Percentiles rank a stretch among this genome's conserved stretches.
Conservation (phyloP, 1,140 invertebrate species). For the Drosophila funebris region DNA sequence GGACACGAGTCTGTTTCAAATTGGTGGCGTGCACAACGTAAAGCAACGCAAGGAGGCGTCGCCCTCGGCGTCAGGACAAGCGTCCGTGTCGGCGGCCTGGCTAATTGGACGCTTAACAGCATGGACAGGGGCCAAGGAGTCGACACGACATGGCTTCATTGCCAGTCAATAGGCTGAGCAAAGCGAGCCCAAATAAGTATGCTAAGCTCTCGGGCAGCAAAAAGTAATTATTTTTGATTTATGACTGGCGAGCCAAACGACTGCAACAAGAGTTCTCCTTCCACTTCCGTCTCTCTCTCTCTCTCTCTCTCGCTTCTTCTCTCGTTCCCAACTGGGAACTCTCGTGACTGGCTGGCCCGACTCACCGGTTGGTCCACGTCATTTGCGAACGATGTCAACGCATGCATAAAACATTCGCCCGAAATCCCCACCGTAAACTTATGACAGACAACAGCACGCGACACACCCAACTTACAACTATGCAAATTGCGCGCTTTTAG, state of each 20-base stretch:
- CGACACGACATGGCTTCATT: slow-evolving; percentile 5
- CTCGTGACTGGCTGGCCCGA: background rate
- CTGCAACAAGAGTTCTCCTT: background rate
- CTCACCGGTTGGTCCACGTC: slow-evolving; percentile 48
- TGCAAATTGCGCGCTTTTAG: slow-evolving; percentile 77
- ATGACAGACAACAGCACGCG: slow-evolving; percentile 40
- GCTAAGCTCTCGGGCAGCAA: slow-evolving; percentile 52
- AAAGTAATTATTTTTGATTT: slow-evolving; percentile 80
- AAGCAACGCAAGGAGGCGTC: background rate
- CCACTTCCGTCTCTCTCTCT: background rate
- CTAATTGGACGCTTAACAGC: slow-evolving; percentile 46
- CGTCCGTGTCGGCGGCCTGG: slow-evolving; percentile 10
- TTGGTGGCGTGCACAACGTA: slow-evolving; percentile 12
- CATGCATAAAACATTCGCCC: slow-evolving; percentile 72
- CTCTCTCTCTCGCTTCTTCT: background rate
- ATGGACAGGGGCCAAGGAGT: background rate
- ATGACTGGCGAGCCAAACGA: slow-evolving; percentile 42
- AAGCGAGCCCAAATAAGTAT: slow-evolving; percentile 31
- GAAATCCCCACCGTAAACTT: slow-evolving; percentile 39
- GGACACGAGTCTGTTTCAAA: slow-evolving; percentile 12
- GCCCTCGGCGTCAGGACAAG: background rate
- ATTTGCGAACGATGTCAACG: slow-evolving; percentile 81
- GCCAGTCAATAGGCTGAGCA: slow-evolving; percentile 28
- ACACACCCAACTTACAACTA: slow-evolving; percentile 67
- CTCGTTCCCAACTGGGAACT: no score